These are phyloP conservation scores for Anguilla pacifica DNA, from an alignment of 2,797 vertebrate species.

Conservation along the genomic window DNA sequence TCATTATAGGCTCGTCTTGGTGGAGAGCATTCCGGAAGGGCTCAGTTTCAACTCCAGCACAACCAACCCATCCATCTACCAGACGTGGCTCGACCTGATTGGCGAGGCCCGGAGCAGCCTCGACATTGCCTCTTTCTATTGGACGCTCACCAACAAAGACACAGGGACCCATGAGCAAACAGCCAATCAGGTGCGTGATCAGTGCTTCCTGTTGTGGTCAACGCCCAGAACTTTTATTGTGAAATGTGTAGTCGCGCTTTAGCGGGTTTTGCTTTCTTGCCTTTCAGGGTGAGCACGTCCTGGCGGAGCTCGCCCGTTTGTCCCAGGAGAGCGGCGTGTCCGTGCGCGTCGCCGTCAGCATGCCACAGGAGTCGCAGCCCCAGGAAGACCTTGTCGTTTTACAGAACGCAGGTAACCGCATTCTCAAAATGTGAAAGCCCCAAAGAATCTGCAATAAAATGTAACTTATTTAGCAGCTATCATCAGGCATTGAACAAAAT, in stretches of 20 bases:
- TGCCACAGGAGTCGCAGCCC: conserved; percentile 44
- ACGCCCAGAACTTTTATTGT: background rate
- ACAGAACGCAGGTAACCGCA: conserved; percentile 59
- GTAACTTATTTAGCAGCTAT: too few species aligned
- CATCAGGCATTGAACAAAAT: too few species aligned
- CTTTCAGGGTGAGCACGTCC: conserved; percentile 78
- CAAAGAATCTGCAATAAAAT: too few species aligned
- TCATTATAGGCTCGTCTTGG: conserved; percentile 72
- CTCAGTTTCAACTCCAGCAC: conserved; percentile 74
- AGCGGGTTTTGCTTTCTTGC: background rate
- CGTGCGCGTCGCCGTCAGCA: conserved; percentile 80
- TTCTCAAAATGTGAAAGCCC: too few species aligned
- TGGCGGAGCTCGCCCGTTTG: conserved; percentile 70
- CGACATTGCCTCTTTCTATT: conserved; percentile 94
- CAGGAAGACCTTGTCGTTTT: conserved; percentile 64
- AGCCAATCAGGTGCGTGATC: conserved; percentile 74
- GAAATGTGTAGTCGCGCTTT: background rate
- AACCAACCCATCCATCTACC: conserved; percentile 74
- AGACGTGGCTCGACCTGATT: conserved; percentile 79
- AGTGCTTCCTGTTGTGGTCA: background rate
- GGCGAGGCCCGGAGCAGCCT: conserved; percentile 70
- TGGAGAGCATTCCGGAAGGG: conserved; percentile 90
- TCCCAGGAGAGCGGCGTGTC: conserved; percentile 63
- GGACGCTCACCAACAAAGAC: conserved; percentile 87
- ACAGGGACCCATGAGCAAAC: conserved; percentile 77